Conservation (phyloP, 2,888 invertebrate species). For the Tillus elongatus region DNA sequence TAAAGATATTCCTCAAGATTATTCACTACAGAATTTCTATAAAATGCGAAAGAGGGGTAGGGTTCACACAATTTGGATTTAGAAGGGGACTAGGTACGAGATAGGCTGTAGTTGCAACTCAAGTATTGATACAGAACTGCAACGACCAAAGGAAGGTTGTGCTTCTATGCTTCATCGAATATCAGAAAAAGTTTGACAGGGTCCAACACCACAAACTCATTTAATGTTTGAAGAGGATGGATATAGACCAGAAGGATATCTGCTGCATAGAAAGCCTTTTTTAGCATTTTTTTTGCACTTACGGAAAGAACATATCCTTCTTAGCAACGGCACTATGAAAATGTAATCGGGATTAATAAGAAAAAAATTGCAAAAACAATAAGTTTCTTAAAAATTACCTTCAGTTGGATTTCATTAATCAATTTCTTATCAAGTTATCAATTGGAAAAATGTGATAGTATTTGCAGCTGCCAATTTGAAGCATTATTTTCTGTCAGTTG, state of each 20-base stretch:
- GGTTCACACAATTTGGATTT: neutral
- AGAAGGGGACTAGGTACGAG: conserved; percentile 1
- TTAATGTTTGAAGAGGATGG: neutral
- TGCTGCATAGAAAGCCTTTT: conserved; percentile 1
- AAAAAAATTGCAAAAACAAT: too few species aligned
- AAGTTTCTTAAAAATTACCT: too few species aligned
- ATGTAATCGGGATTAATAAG: too few species aligned
- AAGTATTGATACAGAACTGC: conserved; percentile 1
- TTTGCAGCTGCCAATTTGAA: too few species aligned
- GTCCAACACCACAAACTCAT: neutral
- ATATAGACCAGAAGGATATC: conserved; percentile 3
- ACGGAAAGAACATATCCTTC: too few species aligned
- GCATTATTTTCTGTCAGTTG: too few species aligned
- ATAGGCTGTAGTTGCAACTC: neutral
- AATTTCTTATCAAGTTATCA: too few species aligned
- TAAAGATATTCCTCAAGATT: neutral
- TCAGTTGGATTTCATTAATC: too few species aligned
- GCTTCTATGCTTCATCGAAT: conserved; percentile 1
- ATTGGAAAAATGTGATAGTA: too few species aligned
- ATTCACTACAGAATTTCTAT: neutral
- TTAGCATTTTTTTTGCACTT: too few species aligned
- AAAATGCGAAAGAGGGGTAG: conserved; percentile 1
- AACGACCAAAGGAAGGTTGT: conserved; percentile 1
- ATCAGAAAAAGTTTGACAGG: too few species aligned
- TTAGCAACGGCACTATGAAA: too few species aligned